Percentiles rank a stretch among this genome's conserved stretches.
Conservation (phyloP, 1,140 invertebrate species). For the Anastrepha obliqua region DNA sequence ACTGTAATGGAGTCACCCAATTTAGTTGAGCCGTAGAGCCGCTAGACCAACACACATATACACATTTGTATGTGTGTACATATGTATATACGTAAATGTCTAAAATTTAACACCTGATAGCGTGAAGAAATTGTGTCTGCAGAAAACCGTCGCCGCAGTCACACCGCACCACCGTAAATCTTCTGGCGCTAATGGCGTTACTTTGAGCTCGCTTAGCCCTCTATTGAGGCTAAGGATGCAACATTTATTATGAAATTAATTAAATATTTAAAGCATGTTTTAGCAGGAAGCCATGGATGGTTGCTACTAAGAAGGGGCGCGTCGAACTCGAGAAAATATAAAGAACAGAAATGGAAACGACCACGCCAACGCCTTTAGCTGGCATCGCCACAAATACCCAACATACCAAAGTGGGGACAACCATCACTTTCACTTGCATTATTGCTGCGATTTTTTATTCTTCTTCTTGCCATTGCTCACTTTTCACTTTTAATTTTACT, state of each 20-base stretch:
- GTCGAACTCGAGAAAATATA: neutral
- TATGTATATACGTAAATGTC: neutral
- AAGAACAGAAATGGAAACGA: neutral
- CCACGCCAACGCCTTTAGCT: neutral
- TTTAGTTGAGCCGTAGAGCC: neutral
- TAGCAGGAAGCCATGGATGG: neutral
- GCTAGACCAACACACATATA: neutral
- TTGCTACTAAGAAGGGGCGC: conserved; percentile 14
- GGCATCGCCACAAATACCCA: too few species aligned
- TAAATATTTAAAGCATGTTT: conserved; percentile 44
- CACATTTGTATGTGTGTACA: neutral
- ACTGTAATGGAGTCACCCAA: conserved; percentile 49
- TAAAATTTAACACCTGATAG: conserved; percentile 11
- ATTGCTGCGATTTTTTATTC: neutral
- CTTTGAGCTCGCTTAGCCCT: conserved; percentile 32
- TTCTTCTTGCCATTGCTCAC: neutral
- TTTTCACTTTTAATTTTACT: neutral
- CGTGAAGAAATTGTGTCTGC: conserved; percentile 24
- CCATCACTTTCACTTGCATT: conserved; percentile 35
- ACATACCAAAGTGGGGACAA: too few species aligned
- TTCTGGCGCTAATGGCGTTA: conserved; percentile 37
- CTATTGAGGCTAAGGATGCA: conserved; percentile 52
- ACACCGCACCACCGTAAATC: neutral
- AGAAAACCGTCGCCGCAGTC: neutral
- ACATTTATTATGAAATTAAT: conserved; percentile 49